Percentiles rank a stretch among this genome's conserved stretches.
These are phyloP conservation scores for Pelecanoides urinatrix DNA, from an alignment of 2,113 vertebrate species.

Conservation along the genomic window DNA sequence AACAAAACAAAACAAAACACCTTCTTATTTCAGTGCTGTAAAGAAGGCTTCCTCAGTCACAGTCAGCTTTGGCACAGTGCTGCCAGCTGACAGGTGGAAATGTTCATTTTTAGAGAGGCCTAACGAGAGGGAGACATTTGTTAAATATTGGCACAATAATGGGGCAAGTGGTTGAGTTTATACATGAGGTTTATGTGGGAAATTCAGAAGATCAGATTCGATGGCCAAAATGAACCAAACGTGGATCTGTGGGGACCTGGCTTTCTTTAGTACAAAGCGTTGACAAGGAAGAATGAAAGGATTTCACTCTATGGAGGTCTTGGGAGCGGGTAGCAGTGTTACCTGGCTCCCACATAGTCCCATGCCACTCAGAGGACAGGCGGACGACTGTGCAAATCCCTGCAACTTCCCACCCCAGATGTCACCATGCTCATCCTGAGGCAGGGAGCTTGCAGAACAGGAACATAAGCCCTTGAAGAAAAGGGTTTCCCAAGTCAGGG, in stretches of 20 bases:
- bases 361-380: not conserved
- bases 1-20: not conserved
- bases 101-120: not conserved
- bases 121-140: not conserved
- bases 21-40: not conserved
- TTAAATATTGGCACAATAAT: not conserved
- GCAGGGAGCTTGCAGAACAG: not conserved
- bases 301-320: not conserved
- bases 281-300: not conserved
- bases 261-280: not conserved
- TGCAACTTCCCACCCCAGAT: not conserved
- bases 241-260: not conserved
- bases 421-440: not conserved
- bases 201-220: not conserved
- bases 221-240: not conserved
- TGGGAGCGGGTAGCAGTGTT: not conserved
- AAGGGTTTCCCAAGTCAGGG: not conserved
- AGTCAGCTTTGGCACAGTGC: not conserved
- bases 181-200: not conserved
- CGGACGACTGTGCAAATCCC: not conserved
- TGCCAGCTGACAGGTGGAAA: not conserved
- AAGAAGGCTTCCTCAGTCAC: not conserved
- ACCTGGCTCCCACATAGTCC: not conserved
- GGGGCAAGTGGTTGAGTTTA: not conserved
- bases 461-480: not conserved